phyloP scores from a whole-genome alignment of 2,888 invertebrate genomes.

The Noctua janthe region DNA sequence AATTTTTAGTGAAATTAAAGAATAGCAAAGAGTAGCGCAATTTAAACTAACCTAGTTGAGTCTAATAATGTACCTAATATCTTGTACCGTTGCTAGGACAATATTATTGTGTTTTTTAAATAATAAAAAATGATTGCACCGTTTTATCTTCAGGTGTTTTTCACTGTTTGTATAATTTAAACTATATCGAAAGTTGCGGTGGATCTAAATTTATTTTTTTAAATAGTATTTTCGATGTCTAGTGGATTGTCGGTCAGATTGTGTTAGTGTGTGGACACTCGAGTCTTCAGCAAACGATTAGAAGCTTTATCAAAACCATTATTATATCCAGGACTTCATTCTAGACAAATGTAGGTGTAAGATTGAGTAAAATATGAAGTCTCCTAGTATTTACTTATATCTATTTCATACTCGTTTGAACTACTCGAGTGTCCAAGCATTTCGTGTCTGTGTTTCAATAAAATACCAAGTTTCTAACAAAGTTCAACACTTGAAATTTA shows the following conservation, averaged over 20 bases:
- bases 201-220: constrained; percentile 85
- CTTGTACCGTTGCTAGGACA: constrained; percentile 87
- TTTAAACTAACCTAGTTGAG: constrained; percentile 87
- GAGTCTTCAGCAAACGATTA: constrained; percentile 56
- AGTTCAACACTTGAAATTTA: constrained; percentile 21
- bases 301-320: constrained; percentile 56
- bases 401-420: constrained; percentile 55
- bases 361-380: constrained; percentile 57
- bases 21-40: constrained; percentile 88
- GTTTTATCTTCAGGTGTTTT: constrained; percentile 76
- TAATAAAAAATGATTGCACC: constrained; percentile 82
- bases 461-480: constrained; percentile 39
- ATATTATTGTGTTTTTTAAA: constrained; percentile 83
- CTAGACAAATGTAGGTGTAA: constrained; percentile 60
- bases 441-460: constrained; percentile 50
- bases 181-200: constrained; percentile 73
- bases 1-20: constrained; percentile 85
- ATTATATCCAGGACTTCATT: constrained; percentile 59
- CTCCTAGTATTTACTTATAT: constrained; percentile 49
- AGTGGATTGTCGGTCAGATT: constrained; percentile 49
- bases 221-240: constrained; percentile 65
- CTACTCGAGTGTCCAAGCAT: constrained; percentile 46
- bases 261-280: constrained; percentile 58
- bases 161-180: constrained; percentile 73
- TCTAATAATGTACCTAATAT: constrained; percentile 86